Conservation (phyloP, 2,113 vertebrate species). For the Colaptes auratus region DNA sequence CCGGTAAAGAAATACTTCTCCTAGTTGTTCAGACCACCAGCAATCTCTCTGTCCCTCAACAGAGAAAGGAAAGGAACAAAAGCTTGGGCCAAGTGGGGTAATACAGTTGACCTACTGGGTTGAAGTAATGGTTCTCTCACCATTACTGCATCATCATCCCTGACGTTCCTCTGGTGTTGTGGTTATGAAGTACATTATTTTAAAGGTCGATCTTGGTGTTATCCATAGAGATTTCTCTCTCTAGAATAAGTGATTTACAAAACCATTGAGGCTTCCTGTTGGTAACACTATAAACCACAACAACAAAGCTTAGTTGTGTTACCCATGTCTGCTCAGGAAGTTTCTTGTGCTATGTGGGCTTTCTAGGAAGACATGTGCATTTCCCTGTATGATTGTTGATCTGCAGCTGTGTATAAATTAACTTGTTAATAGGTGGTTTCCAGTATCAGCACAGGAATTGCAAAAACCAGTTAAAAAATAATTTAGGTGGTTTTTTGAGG, state of each 20-base stretch:
- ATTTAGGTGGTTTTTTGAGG: neutral
- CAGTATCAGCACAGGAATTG: neutral
- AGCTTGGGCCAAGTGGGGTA: neutral
- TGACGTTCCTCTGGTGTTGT: conserved; percentile 38
- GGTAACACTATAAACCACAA: conserved; percentile 58
- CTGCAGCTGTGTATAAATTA: neutral
- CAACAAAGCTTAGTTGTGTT: conserved; percentile 34
- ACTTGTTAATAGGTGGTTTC: neutral
- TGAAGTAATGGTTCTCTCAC: neutral
- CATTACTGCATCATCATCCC: neutral
- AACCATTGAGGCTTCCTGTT: conserved; percentile 70
- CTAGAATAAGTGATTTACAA: conserved; percentile 47
- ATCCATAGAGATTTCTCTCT: conserved; percentile 24
- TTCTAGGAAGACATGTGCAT: neutral
- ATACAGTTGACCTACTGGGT: neutral
- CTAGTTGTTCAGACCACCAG: accelerated
- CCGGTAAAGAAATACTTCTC: neutral
- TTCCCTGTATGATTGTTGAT: accelerated
- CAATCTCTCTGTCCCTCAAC: neutral
- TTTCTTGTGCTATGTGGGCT: conserved; percentile 20
- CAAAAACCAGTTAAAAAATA: neutral
- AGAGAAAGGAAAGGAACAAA: neutral
- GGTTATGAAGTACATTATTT: conserved; percentile 38
- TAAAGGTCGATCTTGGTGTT: conserved; percentile 21
- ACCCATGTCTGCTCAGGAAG: conserved; percentile 1